phyloP scores from a whole-genome alignment of 2,797 vertebrate genomes.

The Leptodactylus fallax region DNA sequence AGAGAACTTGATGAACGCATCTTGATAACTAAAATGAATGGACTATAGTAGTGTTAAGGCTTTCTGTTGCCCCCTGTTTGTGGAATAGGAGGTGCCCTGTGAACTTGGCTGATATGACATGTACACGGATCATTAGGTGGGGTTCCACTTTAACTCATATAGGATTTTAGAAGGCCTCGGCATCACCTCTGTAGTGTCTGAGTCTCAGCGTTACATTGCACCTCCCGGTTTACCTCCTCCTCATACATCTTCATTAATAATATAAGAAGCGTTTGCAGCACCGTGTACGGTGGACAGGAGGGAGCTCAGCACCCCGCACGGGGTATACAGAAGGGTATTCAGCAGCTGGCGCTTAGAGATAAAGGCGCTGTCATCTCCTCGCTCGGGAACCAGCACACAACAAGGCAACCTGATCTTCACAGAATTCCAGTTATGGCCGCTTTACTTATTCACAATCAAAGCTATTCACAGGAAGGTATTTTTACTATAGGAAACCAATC shows the following conservation, averaged over 20 bases:
- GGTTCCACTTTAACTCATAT: too few relatives aligned
- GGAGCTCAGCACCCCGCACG: not conserved
- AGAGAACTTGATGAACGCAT: too few relatives aligned
- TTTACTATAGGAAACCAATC: not conserved
- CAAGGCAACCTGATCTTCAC: constrained; percentile 8
- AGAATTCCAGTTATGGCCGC: constrained; percentile 7
- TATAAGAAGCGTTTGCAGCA: not conserved
- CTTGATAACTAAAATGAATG: too few relatives aligned
- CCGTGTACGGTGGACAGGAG: not conserved
- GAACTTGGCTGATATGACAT: too few relatives aligned
- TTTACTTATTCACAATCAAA: not conserved
- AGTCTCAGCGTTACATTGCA: not conserved
- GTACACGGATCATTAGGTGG: too few relatives aligned
- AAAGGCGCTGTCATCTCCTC: constrained; percentile 29
- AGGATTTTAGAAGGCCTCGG: too few relatives aligned
- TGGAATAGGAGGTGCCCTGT: too few relatives aligned
- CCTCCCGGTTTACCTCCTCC: not conserved
- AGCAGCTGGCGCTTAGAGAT: constrained; percentile 35
- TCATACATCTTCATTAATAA: not conserved
- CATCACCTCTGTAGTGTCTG: not conserved
- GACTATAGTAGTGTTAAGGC: too few relatives aligned
- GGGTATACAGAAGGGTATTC: constrained; percentile 3
- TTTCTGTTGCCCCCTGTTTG: too few relatives aligned
- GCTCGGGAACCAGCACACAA: not conserved
- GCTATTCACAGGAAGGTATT: not conserved